Conservation (phyloP, 1,140 invertebrate genomes). For the Zaprionus kolodkinae region DNA sequence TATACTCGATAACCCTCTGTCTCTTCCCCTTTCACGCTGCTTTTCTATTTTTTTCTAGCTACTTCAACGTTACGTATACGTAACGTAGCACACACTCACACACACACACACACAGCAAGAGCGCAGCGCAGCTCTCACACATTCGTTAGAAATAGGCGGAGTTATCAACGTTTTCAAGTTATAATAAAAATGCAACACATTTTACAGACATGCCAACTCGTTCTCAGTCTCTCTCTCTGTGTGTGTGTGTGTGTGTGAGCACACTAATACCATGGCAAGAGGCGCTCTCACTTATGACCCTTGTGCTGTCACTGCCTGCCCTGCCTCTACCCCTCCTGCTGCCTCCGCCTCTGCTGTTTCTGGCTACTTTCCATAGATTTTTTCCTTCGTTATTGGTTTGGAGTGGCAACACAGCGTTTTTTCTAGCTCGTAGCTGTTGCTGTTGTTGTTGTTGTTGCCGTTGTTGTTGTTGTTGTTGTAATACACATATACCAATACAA, state of each 20-base stretch:
- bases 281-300: conserved; percentile 55
- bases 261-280: conserved; percentile 38
- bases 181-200: conserved; percentile 84
- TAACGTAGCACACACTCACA: conserved; percentile 28
- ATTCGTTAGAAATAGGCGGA: conserved; percentile 83
- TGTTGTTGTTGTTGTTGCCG: conserved; percentile 41
- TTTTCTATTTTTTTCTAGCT: conserved; percentile 18
- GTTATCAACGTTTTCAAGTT: conserved; percentile 84
- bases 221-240: not conserved
- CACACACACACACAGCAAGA: not conserved
- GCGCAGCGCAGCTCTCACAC: conserved; percentile 18
- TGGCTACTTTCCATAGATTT: conserved; percentile 82
- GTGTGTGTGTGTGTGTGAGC: conserved; percentile 34
- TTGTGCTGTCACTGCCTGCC: conserved; percentile 41
- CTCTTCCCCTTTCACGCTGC: conserved; percentile 5
- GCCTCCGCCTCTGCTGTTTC: conserved; percentile 21
- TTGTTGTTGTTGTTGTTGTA: conserved; percentile 6
- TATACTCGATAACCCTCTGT: conserved; percentile 59
- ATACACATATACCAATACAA: conserved; percentile 59
- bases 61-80: conserved; percentile 66
- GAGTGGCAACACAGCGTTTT: conserved; percentile 66
- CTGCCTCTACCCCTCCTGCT: not conserved
- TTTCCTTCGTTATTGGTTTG: conserved; percentile 82
- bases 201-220: conserved; percentile 66
- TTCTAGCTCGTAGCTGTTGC: conserved; percentile 22